These are phyloP conservation scores for Propithecus perrieri DNA, from an alignment of 2,797 vertebrate genomes.

Conservation along the genomic window DNA sequence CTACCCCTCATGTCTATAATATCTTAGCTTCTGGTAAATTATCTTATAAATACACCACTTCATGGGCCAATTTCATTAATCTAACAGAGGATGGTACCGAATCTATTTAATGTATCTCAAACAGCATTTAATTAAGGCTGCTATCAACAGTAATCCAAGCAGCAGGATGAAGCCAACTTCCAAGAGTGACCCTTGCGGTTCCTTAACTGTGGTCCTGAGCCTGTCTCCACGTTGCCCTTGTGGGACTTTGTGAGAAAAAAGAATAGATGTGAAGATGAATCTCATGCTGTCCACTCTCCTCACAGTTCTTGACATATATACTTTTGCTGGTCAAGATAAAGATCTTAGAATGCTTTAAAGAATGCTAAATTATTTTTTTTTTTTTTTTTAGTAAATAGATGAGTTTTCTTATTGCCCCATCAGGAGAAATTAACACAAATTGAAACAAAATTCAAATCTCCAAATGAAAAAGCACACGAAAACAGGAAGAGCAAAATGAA, in stretches of 20 bases:
- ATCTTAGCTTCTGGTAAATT: not conserved
- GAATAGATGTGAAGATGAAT: not conserved
- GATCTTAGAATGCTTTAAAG: not conserved
- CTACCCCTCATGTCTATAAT: not conserved
- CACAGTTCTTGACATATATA: not conserved
- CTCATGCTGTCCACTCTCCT: not conserved
- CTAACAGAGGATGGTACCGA: not conserved
- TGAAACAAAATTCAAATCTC: not conserved
- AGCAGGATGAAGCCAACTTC: not conserved
- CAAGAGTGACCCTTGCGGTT: not conserved
- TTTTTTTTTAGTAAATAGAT: not conserved
- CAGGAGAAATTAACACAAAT: not conserved
- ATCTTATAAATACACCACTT: not conserved
- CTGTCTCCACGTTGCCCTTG: not conserved
- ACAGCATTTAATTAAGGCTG: not conserved
- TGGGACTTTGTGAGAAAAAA: not conserved
- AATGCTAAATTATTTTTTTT: not conserved
- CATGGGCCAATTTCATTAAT: not conserved
- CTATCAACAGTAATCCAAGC: not conserved
- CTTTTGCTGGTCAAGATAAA: not conserved
- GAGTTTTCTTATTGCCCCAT: not conserved
- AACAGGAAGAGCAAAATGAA: not conserved
- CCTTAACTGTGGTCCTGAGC: not conserved
- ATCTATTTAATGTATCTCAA: not conserved
- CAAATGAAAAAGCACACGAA: not conserved